Evolutionary conservation across 2,888 invertebrate species (phyloP).

Genomic region (Acanthosepion lycidas): DNA sequence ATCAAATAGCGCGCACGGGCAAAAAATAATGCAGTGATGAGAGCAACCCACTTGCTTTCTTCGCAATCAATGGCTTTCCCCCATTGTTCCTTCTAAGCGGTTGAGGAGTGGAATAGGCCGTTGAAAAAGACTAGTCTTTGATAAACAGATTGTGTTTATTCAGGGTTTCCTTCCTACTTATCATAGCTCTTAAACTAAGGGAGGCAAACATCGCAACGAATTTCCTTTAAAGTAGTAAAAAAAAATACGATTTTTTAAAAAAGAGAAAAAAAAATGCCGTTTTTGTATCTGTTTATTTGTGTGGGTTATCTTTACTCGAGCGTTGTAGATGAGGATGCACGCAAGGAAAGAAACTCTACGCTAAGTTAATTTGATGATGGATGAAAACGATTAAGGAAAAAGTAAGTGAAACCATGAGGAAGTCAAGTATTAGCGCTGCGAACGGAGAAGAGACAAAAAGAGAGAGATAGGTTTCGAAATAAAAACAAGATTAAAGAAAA

Average conservation of each 20-base stretch:
- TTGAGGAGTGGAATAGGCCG: background rate
- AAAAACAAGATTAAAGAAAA: too few relatives aligned
- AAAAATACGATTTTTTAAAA: background rate
- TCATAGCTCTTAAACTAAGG: background rate
- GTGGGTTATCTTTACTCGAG: background rate
- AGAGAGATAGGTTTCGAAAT: too few relatives aligned
- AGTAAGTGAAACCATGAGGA: background rate
- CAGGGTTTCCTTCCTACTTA: conserved; percentile 2
- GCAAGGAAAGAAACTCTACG: background rate
- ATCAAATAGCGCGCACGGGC: background rate
- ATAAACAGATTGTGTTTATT: conserved; percentile 20
- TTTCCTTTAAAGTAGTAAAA: background rate
- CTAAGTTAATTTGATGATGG: background rate
- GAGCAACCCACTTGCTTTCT: background rate
- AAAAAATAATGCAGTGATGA: background rate
- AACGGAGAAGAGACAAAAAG: too few relatives aligned
- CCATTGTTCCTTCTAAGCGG: background rate
- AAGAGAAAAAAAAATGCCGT: too few relatives aligned
- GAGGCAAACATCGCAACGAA: background rate
- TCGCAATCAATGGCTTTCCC: background rate
- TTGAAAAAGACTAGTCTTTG: background rate
- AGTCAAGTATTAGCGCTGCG: too few relatives aligned
- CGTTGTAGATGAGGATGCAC: background rate
- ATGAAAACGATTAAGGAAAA: background rate
- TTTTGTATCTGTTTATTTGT: too few relatives aligned